phyloP scores from a whole-genome alignment of 1,140 invertebrate species.

The Helicoverpa zea region DNA sequence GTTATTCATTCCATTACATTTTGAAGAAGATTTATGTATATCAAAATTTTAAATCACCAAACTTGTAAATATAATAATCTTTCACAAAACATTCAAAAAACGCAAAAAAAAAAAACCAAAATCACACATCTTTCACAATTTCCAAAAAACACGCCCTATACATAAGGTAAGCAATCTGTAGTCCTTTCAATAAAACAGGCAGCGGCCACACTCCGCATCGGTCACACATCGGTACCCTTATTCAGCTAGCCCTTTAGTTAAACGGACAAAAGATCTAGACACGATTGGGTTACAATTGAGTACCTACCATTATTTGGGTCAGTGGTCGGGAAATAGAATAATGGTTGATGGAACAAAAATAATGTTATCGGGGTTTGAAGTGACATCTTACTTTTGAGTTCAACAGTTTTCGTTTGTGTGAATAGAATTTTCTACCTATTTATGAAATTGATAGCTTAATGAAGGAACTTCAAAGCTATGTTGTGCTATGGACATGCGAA shows the following conservation, averaged over 20 bases:
- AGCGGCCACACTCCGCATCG: constrained; percentile 59
- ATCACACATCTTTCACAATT: not conserved
- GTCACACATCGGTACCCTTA: constrained; percentile 64
- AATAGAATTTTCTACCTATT: too few species aligned
- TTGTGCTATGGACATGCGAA: too few species aligned
- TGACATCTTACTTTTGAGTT: not conserved
- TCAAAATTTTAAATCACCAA: too few species aligned
- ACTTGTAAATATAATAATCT: too few species aligned
- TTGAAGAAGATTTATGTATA: too few species aligned
- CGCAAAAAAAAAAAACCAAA: not conserved
- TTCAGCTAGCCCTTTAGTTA: constrained; percentile 44
- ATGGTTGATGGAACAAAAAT: constrained; percentile 13
- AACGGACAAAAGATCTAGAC: constrained; percentile 25
- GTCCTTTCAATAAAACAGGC: constrained; percentile 66
- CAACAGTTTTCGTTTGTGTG: too few species aligned
- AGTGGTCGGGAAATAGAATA: constrained; percentile 34
- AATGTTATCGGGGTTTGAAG: constrained; percentile 11
- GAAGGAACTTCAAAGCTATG: too few species aligned
- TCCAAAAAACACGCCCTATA: constrained; percentile 26
- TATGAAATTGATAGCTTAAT: too few species aligned
- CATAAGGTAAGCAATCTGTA: constrained; percentile 57
- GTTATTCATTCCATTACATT: too few species aligned
- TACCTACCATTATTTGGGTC: constrained; percentile 49
- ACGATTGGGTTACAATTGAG: constrained; percentile 43
- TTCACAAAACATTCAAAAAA: too few species aligned